phyloP scores from a whole-genome alignment of 2,113 vertebrate species.

The Cephalopterus ornatus region DNA sequence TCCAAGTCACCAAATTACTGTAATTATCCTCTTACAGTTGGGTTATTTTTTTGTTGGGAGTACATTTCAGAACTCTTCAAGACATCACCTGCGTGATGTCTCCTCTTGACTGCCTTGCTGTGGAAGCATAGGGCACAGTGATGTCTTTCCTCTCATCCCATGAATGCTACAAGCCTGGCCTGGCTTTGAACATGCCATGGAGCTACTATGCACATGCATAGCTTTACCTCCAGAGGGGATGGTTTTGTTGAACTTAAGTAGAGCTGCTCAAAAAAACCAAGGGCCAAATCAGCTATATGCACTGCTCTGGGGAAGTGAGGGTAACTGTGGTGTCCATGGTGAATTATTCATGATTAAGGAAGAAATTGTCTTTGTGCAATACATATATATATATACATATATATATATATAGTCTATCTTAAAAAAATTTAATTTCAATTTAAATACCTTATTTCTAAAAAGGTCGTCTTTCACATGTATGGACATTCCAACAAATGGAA shows the following conservation, averaged over 20 bases:
- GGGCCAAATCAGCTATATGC: neutral
- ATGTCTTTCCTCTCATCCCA: neutral
- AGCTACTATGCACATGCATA: accelerated
- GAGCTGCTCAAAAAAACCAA: neutral
- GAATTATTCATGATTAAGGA: neutral
- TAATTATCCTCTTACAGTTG: conserved; percentile 26
- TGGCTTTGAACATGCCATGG: neutral
- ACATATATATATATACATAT: neutral
- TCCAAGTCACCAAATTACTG: neutral
- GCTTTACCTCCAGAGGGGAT: accelerated
- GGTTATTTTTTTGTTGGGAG: neutral
- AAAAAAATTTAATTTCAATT: neutral
- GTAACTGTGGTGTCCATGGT: neutral
- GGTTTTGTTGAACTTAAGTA: neutral
- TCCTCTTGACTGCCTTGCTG: accelerated
- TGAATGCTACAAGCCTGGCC: neutral
- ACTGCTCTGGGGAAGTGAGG: neutral
- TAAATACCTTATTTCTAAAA: neutral
- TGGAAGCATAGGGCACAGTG: accelerated
- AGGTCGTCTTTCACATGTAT: neutral
- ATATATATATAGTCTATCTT: neutral
- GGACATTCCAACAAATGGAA: neutral
- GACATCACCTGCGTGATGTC: neutral
- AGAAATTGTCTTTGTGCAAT: neutral
- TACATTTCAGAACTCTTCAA: neutral